These are phyloP conservation scores for Smithornis capensis DNA, from an alignment of 2,113 vertebrate species.

Conservation along the genomic window DNA sequence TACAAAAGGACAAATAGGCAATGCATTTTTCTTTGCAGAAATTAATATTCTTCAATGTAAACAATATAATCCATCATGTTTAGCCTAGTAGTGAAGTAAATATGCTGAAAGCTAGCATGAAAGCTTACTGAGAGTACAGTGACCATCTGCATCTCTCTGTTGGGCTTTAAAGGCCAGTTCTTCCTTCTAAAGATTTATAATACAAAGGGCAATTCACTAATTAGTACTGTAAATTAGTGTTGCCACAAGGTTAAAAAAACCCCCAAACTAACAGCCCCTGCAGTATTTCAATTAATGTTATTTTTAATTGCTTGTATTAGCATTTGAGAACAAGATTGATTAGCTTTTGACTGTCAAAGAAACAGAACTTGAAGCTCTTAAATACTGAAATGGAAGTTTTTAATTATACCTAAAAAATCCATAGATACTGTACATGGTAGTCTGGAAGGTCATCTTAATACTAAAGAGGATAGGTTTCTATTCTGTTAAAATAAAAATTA, in stretches of 20 bases:
- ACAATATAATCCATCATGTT: slow-evolving; percentile 58
- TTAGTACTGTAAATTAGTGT: slow-evolving; percentile 74
- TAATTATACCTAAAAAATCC: slow-evolving; percentile 76
- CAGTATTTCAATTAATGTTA: slow-evolving; percentile 77
- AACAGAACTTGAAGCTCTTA: slow-evolving; percentile 67
- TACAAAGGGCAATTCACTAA: slow-evolving; percentile 67
- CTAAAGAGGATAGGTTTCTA: slow-evolving; percentile 30
- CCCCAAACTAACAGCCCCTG: slow-evolving; percentile 51
- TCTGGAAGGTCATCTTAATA: slow-evolving; percentile 64
- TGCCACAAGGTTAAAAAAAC: slow-evolving; percentile 65
- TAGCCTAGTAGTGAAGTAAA: slow-evolving; percentile 49
- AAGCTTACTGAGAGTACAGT: not conserved
- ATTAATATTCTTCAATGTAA: slow-evolving; percentile 64
- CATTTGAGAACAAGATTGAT: slow-evolving; percentile 77
- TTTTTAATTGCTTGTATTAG: slow-evolving; percentile 78
- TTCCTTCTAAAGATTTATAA: slow-evolving; percentile 67
- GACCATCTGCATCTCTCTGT: slow-evolving; percentile 58
- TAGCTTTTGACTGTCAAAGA: slow-evolving; percentile 72
- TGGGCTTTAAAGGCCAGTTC: slow-evolving; percentile 60
- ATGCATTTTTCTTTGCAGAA: slow-evolving; percentile 56
- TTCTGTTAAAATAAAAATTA: slow-evolving; percentile 50
- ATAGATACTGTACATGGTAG: slow-evolving; percentile 53
- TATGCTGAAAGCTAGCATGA: not conserved
- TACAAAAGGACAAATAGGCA: slow-evolving; percentile 56
- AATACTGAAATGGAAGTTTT: slow-evolving; percentile 64